phyloP scores from a whole-genome alignment of 2,797 vertebrate species.

The Adelosebastes latens region DNA sequence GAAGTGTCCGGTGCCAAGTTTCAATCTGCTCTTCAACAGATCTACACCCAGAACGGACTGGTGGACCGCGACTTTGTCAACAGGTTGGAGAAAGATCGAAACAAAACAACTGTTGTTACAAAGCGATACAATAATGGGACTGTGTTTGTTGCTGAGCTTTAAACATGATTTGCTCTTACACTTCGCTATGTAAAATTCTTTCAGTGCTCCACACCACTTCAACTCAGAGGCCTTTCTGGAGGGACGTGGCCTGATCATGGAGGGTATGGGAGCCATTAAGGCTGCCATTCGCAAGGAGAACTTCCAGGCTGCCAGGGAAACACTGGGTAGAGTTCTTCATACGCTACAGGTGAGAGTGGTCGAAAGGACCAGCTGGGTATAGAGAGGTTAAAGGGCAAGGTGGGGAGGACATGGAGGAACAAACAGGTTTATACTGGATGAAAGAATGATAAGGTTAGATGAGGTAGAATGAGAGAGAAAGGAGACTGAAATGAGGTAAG shows the following conservation, averaged over 20 bases:
- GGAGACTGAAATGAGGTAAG: neutral
- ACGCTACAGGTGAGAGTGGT: conserved; percentile 77
- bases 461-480: neutral
- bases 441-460: too few species aligned
- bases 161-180: neutral
- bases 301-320: conserved; percentile 77
- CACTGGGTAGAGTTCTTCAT: conserved; percentile 77
- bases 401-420: neutral
- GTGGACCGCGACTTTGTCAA: conserved; percentile 73
- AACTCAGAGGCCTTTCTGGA: conserved; percentile 77
- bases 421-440: neutral
- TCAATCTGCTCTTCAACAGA: conserved; percentile 75
- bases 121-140: neutral
- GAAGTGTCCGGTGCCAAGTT: conserved; percentile 81
- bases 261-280: conserved; percentile 71
- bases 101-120: neutral
- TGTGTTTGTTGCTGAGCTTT: neutral
- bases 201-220: conserved; percentile 79
- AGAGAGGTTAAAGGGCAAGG: neutral
- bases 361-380: neutral
- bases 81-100: conserved; percentile 48
- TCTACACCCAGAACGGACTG: conserved; percentile 76
- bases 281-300: conserved; percentile 68
- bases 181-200: neutral
- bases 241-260: conserved; percentile 71